These are phyloP conservation scores for Otus scops DNA, from an alignment of 2,797 vertebrate genomes.

Conservation along the genomic window DNA sequence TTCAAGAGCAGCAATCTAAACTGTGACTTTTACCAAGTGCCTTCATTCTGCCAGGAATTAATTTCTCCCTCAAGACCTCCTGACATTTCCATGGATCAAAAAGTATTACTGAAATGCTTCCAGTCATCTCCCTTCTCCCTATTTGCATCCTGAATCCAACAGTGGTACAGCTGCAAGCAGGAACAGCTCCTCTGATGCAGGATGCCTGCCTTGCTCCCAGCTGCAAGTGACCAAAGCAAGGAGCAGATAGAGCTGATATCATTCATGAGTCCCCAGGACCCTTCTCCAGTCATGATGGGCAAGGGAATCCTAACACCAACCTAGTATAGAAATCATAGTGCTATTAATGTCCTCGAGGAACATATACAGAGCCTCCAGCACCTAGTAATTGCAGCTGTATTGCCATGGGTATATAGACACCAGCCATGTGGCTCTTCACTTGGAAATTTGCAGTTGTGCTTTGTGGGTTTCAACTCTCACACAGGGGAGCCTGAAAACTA, in stretches of 20 bases:
- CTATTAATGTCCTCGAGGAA: background rate
- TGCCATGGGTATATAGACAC: rapidly evolving
- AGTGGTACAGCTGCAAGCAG: background rate
- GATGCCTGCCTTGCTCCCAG: background rate
- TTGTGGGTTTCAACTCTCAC: background rate
- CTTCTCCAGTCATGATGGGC: background rate
- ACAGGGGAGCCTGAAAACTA: background rate
- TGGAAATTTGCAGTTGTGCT: background rate
- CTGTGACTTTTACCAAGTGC: background rate
- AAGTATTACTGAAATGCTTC: background rate
- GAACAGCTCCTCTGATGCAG: background rate
- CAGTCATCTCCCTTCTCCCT: background rate
- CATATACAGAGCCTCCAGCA: background rate
- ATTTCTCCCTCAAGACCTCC: background rate
- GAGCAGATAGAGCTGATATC: background rate
- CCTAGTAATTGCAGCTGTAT: background rate
- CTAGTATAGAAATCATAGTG: background rate
- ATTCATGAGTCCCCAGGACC: rapidly evolving
- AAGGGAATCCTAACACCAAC: background rate
- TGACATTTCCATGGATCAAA: background rate
- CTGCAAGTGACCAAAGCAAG: background rate
- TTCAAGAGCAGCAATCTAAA: background rate
- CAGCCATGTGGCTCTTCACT: background rate
- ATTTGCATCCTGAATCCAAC: background rate
- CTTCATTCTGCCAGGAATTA: background rate